Evolutionary conservation across 2,113 vertebrate genomes (phyloP).

Genomic region (Neoarius graeffei): DNA sequence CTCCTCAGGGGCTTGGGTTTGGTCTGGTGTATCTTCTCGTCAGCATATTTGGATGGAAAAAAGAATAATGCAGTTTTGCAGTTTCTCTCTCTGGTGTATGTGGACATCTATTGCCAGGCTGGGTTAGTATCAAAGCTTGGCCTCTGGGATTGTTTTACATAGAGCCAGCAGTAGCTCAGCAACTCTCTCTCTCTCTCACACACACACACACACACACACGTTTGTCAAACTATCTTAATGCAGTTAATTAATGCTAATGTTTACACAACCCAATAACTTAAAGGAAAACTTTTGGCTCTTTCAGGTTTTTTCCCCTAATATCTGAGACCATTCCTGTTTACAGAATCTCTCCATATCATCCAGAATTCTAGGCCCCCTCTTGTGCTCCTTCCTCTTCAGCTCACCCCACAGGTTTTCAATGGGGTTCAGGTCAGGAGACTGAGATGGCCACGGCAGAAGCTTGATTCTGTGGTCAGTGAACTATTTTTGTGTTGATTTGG

Average conservation of each 20-base stretch:
- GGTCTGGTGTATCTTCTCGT: conserved; percentile 30
- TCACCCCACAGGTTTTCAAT: too few relatives aligned
- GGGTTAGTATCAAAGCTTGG: conserved; percentile 33
- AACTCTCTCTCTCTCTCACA: not conserved
- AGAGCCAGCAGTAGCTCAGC: conserved; percentile 15
- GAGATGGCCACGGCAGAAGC: too few relatives aligned
- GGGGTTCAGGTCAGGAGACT: too few relatives aligned
- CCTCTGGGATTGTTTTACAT: conserved; percentile 40
- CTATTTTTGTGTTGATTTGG: too few relatives aligned
- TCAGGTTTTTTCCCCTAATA: not conserved
- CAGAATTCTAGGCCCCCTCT: too few relatives aligned
- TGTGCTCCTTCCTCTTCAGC: too few relatives aligned
- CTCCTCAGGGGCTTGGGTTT: conserved; percentile 32
- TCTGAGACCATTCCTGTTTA: too few relatives aligned
- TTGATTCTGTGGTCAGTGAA: too few relatives aligned
- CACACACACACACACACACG: not conserved
- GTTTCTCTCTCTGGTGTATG: conserved; percentile 37
- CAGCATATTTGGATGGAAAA: conserved; percentile 44
- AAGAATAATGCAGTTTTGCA: conserved; percentile 43
- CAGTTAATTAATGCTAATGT: too few relatives aligned
- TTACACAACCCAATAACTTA: not conserved
- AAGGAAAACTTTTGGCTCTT: not conserved
- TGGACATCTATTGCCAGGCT: conserved; percentile 21
- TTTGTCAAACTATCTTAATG: not conserved
- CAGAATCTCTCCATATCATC: too few relatives aligned